Base-by-base conservation (phyloP, 2,888 invertebrate species). In the Blastobasis adustella region DNA sequence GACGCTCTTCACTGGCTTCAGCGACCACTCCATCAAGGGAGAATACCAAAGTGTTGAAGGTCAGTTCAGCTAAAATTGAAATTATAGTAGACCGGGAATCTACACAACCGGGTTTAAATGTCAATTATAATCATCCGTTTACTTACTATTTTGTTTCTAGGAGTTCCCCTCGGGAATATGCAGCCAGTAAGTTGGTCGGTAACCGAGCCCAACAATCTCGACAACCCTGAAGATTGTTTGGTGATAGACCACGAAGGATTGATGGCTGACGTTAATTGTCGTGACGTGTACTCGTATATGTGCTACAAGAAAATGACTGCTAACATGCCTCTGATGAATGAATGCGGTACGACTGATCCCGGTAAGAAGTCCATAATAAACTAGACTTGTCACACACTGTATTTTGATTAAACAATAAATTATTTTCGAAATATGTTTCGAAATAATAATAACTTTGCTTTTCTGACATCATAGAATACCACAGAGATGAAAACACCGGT, bases 331-430 rank as follows among this genome's bases (percentile, higher is more conserved):
- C 5, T 5, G 5, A 9, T 61, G 4, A 59, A 46, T 1, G 55
- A 46, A 10, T 65, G 65, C 41, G 65, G 64, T 1, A 64, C 65
- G 23, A 45, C 55, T 8, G 65, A 64, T 37, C 45, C 38, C 47
- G 63, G 65, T 63, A 45, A 8, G 52, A 23, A 10, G 44, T 44
- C 9, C 23, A 9, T 23, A 37, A n/a, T 37, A 36, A 2, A 5
- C 2, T 37, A 38, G 9, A 40, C 23, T 47, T 23, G 23, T 23
- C 3, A 23, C 23, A 23, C 23, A 23, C 23, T 2, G 23, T 23
- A 23, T 3, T 23, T 23, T 23, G 23, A 23, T 23, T 23, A 23
- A 23, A 23, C 3, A 2, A 23, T 23, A 23, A 23, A 23, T 23
- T 23, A 23, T 23, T 23, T 23, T 3, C 1, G 1, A 23, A 3